A percentile compares a stretch with the other conserved stretches of the same genome.
Evolutionary conservation across 2,797 vertebrate species (phyloP).

Genomic region (Denticeps clupeoides): DNA sequence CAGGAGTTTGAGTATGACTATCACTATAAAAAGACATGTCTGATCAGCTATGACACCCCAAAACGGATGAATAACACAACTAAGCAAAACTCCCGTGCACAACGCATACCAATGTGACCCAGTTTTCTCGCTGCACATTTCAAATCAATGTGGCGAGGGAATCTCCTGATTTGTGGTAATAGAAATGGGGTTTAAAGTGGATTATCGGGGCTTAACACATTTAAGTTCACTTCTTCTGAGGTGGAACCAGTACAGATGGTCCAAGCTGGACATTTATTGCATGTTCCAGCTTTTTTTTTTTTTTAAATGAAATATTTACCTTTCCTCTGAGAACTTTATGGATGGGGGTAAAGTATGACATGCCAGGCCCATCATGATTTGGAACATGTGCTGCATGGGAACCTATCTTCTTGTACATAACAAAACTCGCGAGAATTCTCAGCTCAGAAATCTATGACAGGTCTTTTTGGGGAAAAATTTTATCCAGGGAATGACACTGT

Average conservation of each 20-base stretch:
- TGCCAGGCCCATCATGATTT: neutral
- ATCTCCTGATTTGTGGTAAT: constrained; percentile 1
- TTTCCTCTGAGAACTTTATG: neutral
- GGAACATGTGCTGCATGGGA: neutral
- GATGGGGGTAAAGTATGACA: neutral
- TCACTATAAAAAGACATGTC: neutral
- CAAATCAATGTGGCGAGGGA: constrained; percentile 6
- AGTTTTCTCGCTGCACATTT: constrained; percentile 2
- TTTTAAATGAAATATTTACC: neutral
- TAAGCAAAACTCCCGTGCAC: neutral
- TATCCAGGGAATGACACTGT: constrained; percentile 5
- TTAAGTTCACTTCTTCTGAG: constrained; percentile 12
- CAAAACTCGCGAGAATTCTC: neutral
- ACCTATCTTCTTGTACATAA: neutral
- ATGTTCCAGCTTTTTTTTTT: neutral
- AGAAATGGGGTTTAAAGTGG: constrained; percentile 15
- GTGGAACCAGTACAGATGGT: constrained; percentile 4
- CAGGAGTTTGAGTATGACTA: too few species aligned
- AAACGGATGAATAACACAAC: neutral
- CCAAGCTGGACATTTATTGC: neutral
- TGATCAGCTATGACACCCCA: neutral
- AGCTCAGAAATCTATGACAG: neutral
- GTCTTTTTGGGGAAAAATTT: constrained; percentile 11
- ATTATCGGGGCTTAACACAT: constrained; percentile 19
- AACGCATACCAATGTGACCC: constrained; percentile 7